Evolutionary conservation across 35 echinoderm and acorn worm genomes (phyloP).

Genomic region (Stichopus chloronotus): DNA sequence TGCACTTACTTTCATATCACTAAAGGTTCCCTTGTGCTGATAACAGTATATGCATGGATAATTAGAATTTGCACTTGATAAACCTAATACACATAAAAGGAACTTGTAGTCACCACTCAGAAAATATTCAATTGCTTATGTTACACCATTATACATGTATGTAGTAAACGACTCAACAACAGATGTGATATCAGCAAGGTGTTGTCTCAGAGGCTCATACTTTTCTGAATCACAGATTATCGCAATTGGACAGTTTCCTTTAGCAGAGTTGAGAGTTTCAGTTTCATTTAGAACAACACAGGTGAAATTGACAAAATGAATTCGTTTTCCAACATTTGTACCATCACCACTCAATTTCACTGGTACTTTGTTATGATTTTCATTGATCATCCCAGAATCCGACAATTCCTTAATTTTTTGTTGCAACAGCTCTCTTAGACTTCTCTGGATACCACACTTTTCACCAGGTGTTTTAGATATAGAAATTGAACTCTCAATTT

Average conservation of each 20-base stretch:
- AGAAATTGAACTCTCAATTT: no score
- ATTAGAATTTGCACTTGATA: slow-evolving; percentile 16
- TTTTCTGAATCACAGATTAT: no score
- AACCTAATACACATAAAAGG: slow-evolving; percentile 23
- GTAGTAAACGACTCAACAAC: not conserved
- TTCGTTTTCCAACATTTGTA: not conserved
- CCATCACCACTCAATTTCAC: not conserved
- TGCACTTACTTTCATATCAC: not conserved
- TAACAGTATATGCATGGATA: slow-evolving; percentile 35
- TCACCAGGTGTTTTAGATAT: no score
- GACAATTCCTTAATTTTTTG: no score
- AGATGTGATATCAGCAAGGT: not conserved
- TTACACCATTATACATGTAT: not conserved
- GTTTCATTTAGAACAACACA: not conserved
- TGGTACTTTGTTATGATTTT: not conserved
- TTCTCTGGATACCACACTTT: no score
- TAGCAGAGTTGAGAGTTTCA: no score
- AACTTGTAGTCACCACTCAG: slow-evolving; percentile 45
- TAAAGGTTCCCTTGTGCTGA: slow-evolving; percentile 5
- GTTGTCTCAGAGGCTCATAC: not conserved
- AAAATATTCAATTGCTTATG: slow-evolving; percentile 21
- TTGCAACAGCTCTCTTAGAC: no score
- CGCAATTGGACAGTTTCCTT: no score
- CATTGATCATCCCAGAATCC: no score
- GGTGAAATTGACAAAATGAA: not conserved